Evolutionary conservation across 2,113 vertebrate genomes (phyloP).

Genomic region (Microtus montanus): DNA sequence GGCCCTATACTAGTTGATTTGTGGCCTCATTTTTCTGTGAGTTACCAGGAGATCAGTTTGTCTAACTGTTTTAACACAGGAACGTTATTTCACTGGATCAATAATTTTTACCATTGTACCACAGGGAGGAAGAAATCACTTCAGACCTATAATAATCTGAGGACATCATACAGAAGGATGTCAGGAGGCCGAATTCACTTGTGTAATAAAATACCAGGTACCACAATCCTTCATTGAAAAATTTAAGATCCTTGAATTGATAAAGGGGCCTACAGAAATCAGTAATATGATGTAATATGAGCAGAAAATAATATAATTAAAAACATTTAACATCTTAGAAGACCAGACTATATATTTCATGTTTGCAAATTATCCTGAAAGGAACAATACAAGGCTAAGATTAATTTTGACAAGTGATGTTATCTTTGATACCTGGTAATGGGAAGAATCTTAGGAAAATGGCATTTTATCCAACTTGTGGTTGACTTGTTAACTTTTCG

Average conservation of each 20-base stretch:
- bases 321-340: conserved; percentile 31
- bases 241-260: not conserved
- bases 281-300: not conserved
- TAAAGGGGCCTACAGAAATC: not conserved
- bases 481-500: not conserved
- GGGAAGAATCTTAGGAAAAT: not conserved
- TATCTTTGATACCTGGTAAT: not conserved
- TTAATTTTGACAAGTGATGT: not conserved
- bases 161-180: not conserved
- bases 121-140: not conserved
- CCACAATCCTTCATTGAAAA: not conserved
- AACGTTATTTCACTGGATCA: not conserved
- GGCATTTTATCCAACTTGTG: not conserved
- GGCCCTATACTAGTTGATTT: not conserved
- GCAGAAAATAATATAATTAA: not conserved
- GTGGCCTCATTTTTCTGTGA: conserved; percentile 32
- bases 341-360: not conserved
- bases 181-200: not conserved
- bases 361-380: not conserved
- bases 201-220: not conserved
- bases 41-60: not conserved
- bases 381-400: conserved; percentile 33
- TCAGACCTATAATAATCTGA: not conserved
- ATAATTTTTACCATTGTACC: not conserved
- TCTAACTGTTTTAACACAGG: not conserved